Conservation (phyloP, 2,888 invertebrate species). For the Drosophila infuscata region DNA sequence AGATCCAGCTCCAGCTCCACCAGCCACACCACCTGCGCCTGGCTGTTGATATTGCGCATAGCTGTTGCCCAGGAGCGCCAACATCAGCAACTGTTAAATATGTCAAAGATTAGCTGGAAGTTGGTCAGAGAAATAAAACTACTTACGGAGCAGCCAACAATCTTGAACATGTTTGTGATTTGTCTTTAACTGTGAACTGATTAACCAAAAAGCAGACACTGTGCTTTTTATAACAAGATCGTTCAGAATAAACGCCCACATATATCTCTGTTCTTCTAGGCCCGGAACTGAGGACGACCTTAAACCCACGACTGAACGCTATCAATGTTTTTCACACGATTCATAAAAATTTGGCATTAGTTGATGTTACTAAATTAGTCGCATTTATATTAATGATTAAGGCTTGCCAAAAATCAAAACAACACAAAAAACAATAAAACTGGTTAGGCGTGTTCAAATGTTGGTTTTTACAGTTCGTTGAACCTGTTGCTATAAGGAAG, state of each 20-base stretch:
- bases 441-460: constrained; percentile 42
- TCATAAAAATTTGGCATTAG: constrained; percentile 57
- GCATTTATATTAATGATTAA: constrained; percentile 36
- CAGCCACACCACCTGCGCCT: constrained; percentile 11
- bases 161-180: constrained; percentile 49
- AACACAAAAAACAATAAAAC: constrained; percentile 36
- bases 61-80: constrained; percentile 51
- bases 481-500: constrained; percentile 65
- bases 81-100: constrained; percentile 40
- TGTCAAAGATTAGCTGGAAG: not conserved
- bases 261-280: not conserved
- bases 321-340: constrained; percentile 75
- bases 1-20: constrained; percentile 2
- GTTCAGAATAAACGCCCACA: constrained; percentile 61
- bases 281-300: constrained; percentile 68
- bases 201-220: constrained; percentile 23
- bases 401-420: constrained; percentile 17
- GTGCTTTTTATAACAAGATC: constrained; percentile 70
- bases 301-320: constrained; percentile 69
- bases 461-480: constrained; percentile 64
- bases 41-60: constrained; percentile 68
- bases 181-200: constrained; percentile 56
- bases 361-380: constrained; percentile 63
- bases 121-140: not conserved
- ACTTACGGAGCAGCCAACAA: constrained; percentile 64